phyloP scores from a whole-genome alignment of 2,113 vertebrate species.

The Rynchops niger region DNA sequence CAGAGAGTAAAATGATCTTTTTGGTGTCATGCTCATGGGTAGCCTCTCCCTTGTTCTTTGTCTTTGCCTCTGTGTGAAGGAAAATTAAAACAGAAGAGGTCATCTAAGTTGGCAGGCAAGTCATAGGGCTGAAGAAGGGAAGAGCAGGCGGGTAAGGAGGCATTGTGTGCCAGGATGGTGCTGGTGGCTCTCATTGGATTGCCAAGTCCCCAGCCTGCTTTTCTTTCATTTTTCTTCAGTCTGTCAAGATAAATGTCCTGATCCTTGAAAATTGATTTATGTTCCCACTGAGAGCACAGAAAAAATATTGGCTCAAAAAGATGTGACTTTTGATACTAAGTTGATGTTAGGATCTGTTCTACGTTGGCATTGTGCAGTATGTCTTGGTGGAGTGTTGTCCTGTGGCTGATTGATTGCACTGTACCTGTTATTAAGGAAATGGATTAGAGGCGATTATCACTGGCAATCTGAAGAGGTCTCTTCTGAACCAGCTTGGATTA shows the following conservation, averaged over 20 bases:
- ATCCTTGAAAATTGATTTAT: background rate
- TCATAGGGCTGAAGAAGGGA: background rate
- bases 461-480: background rate
- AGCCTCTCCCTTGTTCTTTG: background rate
- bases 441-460: background rate
- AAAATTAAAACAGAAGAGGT: background rate
- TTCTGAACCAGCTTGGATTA: background rate
- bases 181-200: background rate
- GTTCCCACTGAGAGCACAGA: background rate
- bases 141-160: background rate
- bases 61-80: background rate
- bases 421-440: background rate
- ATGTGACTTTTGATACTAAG: background rate
- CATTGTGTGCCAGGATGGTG: background rate
- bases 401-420: background rate
- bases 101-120: background rate
- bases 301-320: background rate
- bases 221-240: background rate
- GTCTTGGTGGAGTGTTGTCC: background rate
- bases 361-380: background rate
- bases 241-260: background rate
- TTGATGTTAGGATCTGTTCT: background rate
- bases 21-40: background rate
- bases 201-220: background rate
- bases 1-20: background rate